Evolutionary conservation across 2,888 invertebrate genomes (phyloP), one percentile per base, ranked within the genome.

Genomic region (Lasioglossum marginatum): DNA sequence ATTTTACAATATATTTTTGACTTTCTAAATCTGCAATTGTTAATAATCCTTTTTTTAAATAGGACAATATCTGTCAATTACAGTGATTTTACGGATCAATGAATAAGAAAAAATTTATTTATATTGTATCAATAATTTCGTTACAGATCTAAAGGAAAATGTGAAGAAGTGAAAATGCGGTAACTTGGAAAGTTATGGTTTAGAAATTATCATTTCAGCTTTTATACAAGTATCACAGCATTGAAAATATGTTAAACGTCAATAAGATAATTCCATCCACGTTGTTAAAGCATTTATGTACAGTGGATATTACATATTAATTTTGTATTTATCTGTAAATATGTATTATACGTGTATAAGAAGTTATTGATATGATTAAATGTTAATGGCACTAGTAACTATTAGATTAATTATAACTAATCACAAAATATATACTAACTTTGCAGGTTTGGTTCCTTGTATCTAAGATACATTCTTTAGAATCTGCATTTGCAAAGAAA

Each of bases 241-340:
- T 60, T 79, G 45, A 83, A 43, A 74, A 88, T 82, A 77, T 23
- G 87, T 82, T 70, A 68, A 74, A 82, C 63, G 73, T 63, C 52
- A 76, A 79, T 66, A 73, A 82, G 34, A 77, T 76, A 85, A 87
- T 77, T 88, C 87, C 82, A 82, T 85, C 87, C 80, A 79, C 79
- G 77, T 77, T 85, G 79, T 82, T 87, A 77, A 72, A 77, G 83
- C 81, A 87, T 87, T 81, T 87, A 87, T 85, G 86, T 86, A 86
- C 80, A 87, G 82, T 57, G 74, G 31, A 85, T 85, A 81, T 81
- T 19, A 23, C 23, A 52, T 52, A 87, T 85, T 87, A 77, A 75
- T 83, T 87, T 85, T 88, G 79, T 86, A 86, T 88, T 86, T 88
- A 86, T 86, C 79, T 88, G 88, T 88, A 88, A 83, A 88, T 88